Evolutionary conservation across 2,888 invertebrate species (phyloP), one percentile per base, ranked within the genome.

Genomic region (Cerceris ruficornis): DNA sequence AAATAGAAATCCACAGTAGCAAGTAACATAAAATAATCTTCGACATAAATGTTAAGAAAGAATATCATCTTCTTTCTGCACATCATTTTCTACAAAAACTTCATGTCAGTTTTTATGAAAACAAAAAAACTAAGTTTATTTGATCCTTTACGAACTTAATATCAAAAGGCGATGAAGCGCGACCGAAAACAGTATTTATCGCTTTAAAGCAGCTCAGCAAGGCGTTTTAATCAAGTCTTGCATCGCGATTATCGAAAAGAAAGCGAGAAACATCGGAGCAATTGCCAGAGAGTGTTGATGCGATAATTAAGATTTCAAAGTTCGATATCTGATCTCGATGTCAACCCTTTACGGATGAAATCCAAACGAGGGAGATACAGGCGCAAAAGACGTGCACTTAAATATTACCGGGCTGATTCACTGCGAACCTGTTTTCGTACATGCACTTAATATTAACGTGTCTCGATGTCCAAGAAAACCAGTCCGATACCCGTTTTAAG

Each of bases 301-400:
- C 5, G 42, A 69, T 65, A 65, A 75, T 75, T 75, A 75, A 70
- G 43, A n/a, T 28, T n/a, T 13, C 17, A 55, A 57, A 60, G 14
- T 14, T 28, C 28, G 67, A 8, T 70, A 74, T 68, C 62, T 50
- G 54, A 68, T 68, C 50, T 57, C 7, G 43, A 14, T 46, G 72
- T 67, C 49, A 59, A 28, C 15, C 46, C 49, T 50, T 28, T 9
- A 15, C 11, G 42, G 11, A 17, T 52, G 59, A 41, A 71, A 42
- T 43, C 49, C 39, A 28, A 28, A 28, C 28, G 15, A 61, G 50
- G 17, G 42, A 68, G 66, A 57, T 61, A 61, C 28, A 42, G 13
- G 4, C 9, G 15, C 8, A 52, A 42, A 28, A 42, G 28, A 2
- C 2, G 1, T 50, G n/a, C 43, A 52, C 11, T 46, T 42, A 69